These are phyloP conservation scores for Bombus impatiens DNA, from an alignment of 1,140 invertebrate species.

Conservation along the genomic window DNA sequence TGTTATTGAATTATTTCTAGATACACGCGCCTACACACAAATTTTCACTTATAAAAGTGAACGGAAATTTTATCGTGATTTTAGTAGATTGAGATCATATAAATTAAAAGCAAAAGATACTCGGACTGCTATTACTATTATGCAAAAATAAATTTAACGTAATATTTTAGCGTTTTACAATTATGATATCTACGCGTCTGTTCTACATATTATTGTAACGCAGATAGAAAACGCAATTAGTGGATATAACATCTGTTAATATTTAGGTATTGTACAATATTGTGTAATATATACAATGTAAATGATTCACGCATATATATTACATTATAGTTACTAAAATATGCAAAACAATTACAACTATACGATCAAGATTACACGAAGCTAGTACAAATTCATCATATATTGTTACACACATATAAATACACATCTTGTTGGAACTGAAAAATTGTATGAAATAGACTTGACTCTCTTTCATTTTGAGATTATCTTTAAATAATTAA, in stretches of 20 bases:
- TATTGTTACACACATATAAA: neutral
- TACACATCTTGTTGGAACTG: neutral
- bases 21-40: too few relatives aligned
- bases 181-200: neutral
- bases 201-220: neutral
- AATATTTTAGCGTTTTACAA: neutral
- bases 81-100: neutral
- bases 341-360: neutral
- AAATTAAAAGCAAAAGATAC: neutral
- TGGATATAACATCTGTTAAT: neutral
- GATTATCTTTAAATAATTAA: neutral
- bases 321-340: neutral
- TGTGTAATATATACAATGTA: constrained; percentile 1
- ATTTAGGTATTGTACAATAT: neutral
- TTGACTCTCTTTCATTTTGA: neutral
- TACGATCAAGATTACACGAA: neutral
- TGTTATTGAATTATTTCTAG: neutral
- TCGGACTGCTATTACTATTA: neutral
- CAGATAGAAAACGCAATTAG: neutral
- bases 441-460: neutral
- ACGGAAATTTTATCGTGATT: neutral
- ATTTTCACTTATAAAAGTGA: neutral
- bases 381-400: neutral
- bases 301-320: neutral
- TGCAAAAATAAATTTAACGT: neutral